These are phyloP conservation scores for Galagoides demidoff DNA, from an alignment of 2,797 vertebrate genomes.

Conservation along the genomic window DNA sequence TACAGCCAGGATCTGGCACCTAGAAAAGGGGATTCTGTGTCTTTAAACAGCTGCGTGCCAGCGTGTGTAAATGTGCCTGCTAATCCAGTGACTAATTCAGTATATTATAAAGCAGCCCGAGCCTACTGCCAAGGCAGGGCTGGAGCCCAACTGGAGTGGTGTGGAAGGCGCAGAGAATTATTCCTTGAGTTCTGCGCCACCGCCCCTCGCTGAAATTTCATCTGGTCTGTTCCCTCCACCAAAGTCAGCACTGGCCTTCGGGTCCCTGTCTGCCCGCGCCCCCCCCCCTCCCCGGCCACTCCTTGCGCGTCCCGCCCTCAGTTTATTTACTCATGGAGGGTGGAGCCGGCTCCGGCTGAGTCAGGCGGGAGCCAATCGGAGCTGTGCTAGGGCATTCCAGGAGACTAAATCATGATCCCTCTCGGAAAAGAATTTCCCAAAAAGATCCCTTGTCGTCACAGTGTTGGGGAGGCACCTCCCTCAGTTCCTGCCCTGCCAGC, in stretches of 20 bases:
- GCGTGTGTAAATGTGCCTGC: slow-evolving; percentile 75
- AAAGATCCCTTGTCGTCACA: slow-evolving; percentile 80
- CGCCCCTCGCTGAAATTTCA: slow-evolving; percentile 34
- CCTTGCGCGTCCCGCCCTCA: slow-evolving; percentile 52
- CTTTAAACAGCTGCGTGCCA: slow-evolving; percentile 83
- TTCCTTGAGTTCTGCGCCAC: background rate
- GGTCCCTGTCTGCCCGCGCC: background rate
- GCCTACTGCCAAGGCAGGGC: slow-evolving; percentile 71
- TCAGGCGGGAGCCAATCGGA: slow-evolving; percentile 82
- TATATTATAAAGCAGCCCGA: slow-evolving; percentile 57
- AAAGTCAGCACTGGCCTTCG: background rate
- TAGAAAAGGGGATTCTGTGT: slow-evolving; percentile 67
- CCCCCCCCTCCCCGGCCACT: background rate
- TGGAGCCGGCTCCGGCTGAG: slow-evolving; percentile 84
- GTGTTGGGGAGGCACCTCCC: slow-evolving; percentile 63
- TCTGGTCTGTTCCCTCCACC: slow-evolving; percentile 25
- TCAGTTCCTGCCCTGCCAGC: slow-evolving; percentile 12
- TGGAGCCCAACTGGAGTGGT: slow-evolving; percentile 62
- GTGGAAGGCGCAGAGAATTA: slow-evolving; percentile 73
- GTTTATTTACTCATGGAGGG: slow-evolving; percentile 86
- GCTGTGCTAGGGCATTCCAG: slow-evolving; percentile 83
- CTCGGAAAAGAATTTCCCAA: slow-evolving; percentile 84
- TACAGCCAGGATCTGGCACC: slow-evolving; percentile 39
- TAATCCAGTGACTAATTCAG: slow-evolving; percentile 83
- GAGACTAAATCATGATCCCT: slow-evolving; percentile 81